Percentiles rank a stretch among this genome's conserved stretches.
Evolutionary conservation across 1,140 invertebrate genomes (phyloP).

Genomic region (Zelostemma sp.): DNA sequence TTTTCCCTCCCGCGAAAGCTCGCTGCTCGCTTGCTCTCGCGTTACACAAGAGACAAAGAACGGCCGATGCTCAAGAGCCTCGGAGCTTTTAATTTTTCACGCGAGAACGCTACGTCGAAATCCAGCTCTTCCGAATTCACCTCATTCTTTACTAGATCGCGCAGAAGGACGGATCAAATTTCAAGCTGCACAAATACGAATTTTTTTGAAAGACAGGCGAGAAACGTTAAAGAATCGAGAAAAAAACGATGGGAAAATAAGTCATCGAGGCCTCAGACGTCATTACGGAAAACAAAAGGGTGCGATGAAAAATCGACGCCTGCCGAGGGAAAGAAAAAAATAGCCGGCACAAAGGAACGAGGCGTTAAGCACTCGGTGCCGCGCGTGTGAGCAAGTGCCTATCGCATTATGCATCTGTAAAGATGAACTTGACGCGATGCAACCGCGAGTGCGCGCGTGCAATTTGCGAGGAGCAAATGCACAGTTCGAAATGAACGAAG

Average conservation of each 20-base stretch:
- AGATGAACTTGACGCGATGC: slow-evolving; percentile 20
- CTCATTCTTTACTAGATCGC: too few relatives aligned
- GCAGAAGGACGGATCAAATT: too few relatives aligned
- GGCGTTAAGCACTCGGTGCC: slow-evolving; percentile 21
- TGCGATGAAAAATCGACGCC: too few relatives aligned
- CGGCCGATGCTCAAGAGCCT: slow-evolving; percentile 16
- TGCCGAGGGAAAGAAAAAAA: neutral
- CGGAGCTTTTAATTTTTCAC: slow-evolving; percentile 38
- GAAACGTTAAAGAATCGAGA: too few relatives aligned
- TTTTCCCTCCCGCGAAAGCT: slow-evolving; percentile 7
- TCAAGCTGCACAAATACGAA: too few relatives aligned
- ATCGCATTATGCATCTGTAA: slow-evolving; percentile 18
- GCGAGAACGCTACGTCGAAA: slow-evolving; percentile 2
- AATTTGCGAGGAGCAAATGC: slow-evolving; percentile 17
- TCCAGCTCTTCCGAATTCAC: too few relatives aligned
- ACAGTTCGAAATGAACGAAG: neutral
- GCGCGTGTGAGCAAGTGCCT: slow-evolving; percentile 16
- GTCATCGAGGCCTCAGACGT: too few relatives aligned
- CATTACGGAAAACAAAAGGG: too few relatives aligned
- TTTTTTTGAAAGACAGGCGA: too few relatives aligned
- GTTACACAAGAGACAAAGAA: slow-evolving; percentile 19
- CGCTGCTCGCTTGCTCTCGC: neutral
- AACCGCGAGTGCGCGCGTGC: slow-evolving; percentile 7
- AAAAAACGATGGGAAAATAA: too few relatives aligned
- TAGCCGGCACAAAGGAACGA: slow-evolving; percentile 19